A percentile compares a stretch with the other conserved stretches of the same genome.
phyloP scores from a whole-genome alignment of 2,113 vertebrate species.

The Antennarius striatus region DNA sequence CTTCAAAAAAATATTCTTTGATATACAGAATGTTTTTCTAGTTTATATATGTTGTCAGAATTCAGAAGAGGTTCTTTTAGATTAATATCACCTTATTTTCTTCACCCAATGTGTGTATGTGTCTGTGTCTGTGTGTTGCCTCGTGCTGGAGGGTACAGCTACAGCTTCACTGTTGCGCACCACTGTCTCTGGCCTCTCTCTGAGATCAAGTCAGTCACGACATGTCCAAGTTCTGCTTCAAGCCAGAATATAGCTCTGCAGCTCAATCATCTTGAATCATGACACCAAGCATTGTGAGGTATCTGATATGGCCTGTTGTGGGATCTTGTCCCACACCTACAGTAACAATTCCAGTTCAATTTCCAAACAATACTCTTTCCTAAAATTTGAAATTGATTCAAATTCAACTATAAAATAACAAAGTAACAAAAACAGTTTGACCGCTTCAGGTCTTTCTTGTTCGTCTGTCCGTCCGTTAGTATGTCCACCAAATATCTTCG shows the following conservation, averaged over 20 bases:
- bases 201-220: constrained; percentile 39
- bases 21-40: too few species aligned
- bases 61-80: too few species aligned
- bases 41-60: too few species aligned
- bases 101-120: neutral
- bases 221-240: constrained; percentile 50
- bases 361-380: too few species aligned
- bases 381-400: neutral
- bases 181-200: constrained; percentile 61
- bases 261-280: constrained; percentile 28
- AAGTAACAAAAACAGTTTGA: too few species aligned
- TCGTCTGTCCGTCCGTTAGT: too few species aligned
- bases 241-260: constrained; percentile 26
- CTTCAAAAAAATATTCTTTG: too few species aligned
- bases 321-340: constrained; percentile 7
- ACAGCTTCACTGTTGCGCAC: constrained; percentile 67
- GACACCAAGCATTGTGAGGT: constrained; percentile 22
- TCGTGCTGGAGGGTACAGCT: constrained; percentile 41
- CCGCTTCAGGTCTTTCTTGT: too few species aligned
- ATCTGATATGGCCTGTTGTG: constrained; percentile 10
- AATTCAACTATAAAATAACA: too few species aligned
- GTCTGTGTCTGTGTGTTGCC: constrained; percentile 11
- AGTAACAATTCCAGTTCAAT: neutral
- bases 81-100: too few species aligned
- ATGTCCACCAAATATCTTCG: too few species aligned